Evolutionary conservation across 2,888 invertebrate genomes (phyloP).

Genomic region (Diarsia rubi): DNA sequence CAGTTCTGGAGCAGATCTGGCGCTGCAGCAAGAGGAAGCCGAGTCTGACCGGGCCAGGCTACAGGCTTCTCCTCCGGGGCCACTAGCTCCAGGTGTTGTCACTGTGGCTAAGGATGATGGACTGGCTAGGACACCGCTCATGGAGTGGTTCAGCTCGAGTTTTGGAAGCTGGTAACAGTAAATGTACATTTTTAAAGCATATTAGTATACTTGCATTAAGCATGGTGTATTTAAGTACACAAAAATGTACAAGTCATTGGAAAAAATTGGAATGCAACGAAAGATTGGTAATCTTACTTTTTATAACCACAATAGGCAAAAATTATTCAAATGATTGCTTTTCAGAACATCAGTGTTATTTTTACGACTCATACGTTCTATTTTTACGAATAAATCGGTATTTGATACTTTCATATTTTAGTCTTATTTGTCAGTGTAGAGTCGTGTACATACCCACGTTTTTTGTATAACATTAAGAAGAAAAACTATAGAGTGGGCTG

Average conservation of each 20-base stretch:
- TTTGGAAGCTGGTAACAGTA: conserved; percentile 78
- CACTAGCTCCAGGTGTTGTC: conserved; percentile 69
- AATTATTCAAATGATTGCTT: background rate
- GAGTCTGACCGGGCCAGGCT: conserved; percentile 98
- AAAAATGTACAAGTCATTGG: background rate
- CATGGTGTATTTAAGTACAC: background rate
- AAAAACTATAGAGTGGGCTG: background rate
- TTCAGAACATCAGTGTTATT: background rate
- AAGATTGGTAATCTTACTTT: background rate
- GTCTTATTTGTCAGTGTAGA: no score
- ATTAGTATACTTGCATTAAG: background rate
- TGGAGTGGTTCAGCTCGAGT: conserved; percentile 79
- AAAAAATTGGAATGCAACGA: background rate
- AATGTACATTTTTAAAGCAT: background rate
- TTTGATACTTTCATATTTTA: no score
- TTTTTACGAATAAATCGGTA: background rate
- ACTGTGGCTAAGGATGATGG: conserved; percentile 82
- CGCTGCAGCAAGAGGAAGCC: conserved; percentile 98
- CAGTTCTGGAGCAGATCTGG: conserved; percentile 97
- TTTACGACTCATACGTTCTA: background rate
- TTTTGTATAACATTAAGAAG: no score
- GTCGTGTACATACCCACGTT: no score
- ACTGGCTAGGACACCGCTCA: conserved; percentile 82
- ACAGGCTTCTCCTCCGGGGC: conserved; percentile 84
- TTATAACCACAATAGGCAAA: no score